Conservation (phyloP, 2,113 vertebrate genomes). For the Phalacrocorax pelagicus region DNA sequence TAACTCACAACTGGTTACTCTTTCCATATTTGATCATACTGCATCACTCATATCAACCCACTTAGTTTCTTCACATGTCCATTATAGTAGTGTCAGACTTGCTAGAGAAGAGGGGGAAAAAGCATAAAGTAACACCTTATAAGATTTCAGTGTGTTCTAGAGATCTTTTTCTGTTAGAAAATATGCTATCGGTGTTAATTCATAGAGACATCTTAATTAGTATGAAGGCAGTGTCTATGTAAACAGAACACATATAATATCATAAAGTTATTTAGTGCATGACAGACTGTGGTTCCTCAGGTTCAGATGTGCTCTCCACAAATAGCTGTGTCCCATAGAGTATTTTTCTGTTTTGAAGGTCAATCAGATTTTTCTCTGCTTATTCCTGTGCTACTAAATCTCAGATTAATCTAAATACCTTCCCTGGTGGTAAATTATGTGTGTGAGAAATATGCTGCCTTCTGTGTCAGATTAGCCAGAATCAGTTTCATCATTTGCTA, state of each 20-base stretch:
- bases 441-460: background rate
- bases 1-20: background rate
- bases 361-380: background rate
- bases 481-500: background rate
- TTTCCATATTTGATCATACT: background rate
- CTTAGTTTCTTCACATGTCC: background rate
- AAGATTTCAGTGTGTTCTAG: background rate
- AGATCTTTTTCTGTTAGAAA: background rate
- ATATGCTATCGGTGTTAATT: background rate
- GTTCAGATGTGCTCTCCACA: background rate
- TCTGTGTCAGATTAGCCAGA: background rate
- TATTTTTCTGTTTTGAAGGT: background rate
- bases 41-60: background rate
- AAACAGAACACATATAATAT: background rate
- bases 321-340: rapidly evolving
- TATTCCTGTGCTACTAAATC: background rate
- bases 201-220: background rate
- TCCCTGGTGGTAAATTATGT: rapidly evolving
- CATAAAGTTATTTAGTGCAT: background rate
- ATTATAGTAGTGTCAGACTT: background rate
- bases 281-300: background rate
- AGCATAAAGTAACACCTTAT: background rate
- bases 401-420: background rate
- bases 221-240: background rate
- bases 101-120: background rate